Base-by-base conservation (phyloP, 2,113 vertebrate species). In the Pogona vitticeps region DNA sequence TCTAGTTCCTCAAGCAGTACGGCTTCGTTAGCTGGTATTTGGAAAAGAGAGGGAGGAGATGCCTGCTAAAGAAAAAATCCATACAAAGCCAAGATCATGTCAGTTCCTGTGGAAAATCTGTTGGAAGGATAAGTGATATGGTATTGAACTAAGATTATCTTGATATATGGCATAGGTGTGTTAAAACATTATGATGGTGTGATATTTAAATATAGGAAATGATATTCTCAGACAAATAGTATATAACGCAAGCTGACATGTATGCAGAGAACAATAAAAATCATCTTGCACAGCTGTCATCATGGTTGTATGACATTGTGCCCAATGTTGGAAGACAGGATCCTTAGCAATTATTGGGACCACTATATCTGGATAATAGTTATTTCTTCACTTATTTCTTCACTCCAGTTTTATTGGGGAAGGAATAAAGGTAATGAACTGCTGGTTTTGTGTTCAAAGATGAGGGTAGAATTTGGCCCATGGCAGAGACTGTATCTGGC, bases 151-250 rank as follows among this genome's bases (percentile, higher is more conserved):
- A 86, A 86, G 33, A 36, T 88, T 0, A 73, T 13, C 38, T 9
- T 5, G 46, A 0, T 15, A 33, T 76, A 86, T 76, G 52, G 38
- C 70, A 67, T 20, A 71, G 36, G 3, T 26, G 18, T 28, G 72
- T 76, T 80, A 65, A 1, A 18, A 58, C n/a, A 26, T 80, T 46
- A 23, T 1, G 82, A 73, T 59, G 80, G 58, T 70, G 72, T 42
- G 52, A 70, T 84, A 82, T 77, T 80, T 40, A 81, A 67, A 58
- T 78, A 80, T 28, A 52, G 65, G 61, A 63, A 63, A 18, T 82
- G 88, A 52, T 6, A 10, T 52, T 52, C 46, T 52, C 46, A 52
- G 10, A 52, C 46, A 52, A 52, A 28, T 75, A 26, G 12, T 42
- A 42, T 18, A 20, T 72, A 75, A 83, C 14, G n/a, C 1, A 5